Base-by-base conservation (phyloP, 1,140 invertebrate species). In the Ridgeia piscesae region DNA sequence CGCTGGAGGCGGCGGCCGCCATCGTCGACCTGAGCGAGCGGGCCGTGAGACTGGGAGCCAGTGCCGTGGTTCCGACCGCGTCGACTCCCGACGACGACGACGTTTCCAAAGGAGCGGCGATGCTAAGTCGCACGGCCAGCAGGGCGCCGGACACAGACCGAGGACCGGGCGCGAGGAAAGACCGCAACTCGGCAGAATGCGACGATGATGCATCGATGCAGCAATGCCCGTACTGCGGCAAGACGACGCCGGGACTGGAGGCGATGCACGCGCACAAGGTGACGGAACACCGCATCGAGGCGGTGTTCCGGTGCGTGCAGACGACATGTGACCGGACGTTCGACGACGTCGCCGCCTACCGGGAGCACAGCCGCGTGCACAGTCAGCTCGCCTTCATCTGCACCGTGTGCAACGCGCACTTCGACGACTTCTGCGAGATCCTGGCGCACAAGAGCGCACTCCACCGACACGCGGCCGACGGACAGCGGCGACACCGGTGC, bases 341-440 rank as follows among this genome's bases (percentile, higher is more conserved):
- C 89, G 17, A 89, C 33, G 42, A 31, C 27, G 35, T 42, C 21
- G 92, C 89, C 33, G 33, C 89, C 0, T 92, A 92, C 89, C 31
- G 21, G 1, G 50, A 50, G 21, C 92, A 92, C 34, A 34, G 34
- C 31, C 35, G 77, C 33, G 42, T 92, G 33, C 92, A 92, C 89
- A 42, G 33, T 17, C 92, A 92, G 35, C 33, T 35, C 31, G 77
- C 92, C 9, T 92, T 92, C 92, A 92, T 92, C 33, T 92, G 92
- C 88, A 33, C 35, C 33, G 6, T 90, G 21, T 92, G 92, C 42
- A 92, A 92, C n/a, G 33, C 89, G 17, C 92, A 92, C 91, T 33
- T 58, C 48, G 42, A 50, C 6, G 48, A 48, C 91, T 42, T 58
- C 4, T 35, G 34, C 34, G 33, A 33, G 33, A 33, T 91, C 34